A percentile compares a stretch with the other conserved stretches of the same genome.
These are phyloP conservation scores for Ranitomeya variabilis DNA, from an alignment of 2,113 vertebrate genomes.

Conservation along the genomic window DNA sequence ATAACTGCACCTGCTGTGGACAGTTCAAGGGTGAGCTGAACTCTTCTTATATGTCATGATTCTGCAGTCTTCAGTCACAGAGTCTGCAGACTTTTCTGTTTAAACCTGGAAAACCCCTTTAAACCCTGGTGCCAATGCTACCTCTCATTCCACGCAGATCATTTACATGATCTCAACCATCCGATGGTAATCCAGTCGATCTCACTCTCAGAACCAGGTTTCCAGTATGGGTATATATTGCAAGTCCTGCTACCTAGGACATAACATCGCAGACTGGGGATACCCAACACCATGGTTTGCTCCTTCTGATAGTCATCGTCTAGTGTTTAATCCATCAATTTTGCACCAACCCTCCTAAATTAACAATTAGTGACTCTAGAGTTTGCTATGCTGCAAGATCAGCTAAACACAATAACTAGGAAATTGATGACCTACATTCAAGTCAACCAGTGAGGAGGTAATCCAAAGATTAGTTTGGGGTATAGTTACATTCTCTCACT, in stretches of 20 bases:
- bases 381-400: neutral
- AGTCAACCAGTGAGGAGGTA: neutral
- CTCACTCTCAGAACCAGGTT: neutral
- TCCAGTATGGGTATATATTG: neutral
- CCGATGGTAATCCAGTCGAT: neutral
- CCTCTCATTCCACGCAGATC: no score
- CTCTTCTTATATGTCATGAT: no score
- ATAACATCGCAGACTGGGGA: neutral
- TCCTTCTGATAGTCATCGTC: slow-evolving; percentile 51
- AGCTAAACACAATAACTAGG: neutral
- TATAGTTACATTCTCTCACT: neutral
- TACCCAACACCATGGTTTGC: slow-evolving; percentile 7
- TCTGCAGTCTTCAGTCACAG: no score
- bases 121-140: no score
- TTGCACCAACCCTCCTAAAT: slow-evolving; percentile 40
- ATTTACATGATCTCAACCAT: neutral
- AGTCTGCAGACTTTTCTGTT: no score
- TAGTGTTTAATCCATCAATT: slow-evolving; percentile 35
- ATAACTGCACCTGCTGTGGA: no score
- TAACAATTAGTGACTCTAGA: slow-evolving; percentile 14
- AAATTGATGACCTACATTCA: neutral
- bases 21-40: no score
- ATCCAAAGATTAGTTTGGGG: neutral
- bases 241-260: no score
- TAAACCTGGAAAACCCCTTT: no score